Percentiles rank a stretch among this genome's conserved stretches.
These are phyloP conservation scores for Callitettix versicolor DNA, from an alignment of 1,140 invertebrate species.

Conservation along the genomic window DNA sequence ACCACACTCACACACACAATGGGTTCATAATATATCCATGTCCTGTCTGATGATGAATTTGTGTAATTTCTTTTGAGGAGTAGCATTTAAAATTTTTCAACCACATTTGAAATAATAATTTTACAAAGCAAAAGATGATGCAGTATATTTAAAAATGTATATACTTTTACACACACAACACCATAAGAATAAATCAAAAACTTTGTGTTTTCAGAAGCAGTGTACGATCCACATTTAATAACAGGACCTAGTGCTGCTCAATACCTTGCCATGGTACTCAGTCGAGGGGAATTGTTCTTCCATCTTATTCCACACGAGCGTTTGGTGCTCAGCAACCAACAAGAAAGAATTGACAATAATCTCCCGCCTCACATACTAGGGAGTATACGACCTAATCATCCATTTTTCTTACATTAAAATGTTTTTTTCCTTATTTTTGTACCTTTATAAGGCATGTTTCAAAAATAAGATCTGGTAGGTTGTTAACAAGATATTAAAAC, in stretches of 20 bases:
- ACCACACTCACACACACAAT: no score
- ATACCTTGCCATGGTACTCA: conserved; percentile 27
- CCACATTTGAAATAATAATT: no score
- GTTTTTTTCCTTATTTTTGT: background rate
- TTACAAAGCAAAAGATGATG: no score
- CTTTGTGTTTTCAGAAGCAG: background rate
- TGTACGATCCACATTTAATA: conserved; percentile 5
- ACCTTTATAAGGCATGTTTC: no score
- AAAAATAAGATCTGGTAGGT: no score
- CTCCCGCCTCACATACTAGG: conserved; percentile 42
- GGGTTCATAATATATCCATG: no score
- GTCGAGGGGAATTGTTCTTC: conserved; percentile 45
- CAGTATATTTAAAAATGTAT: no score
- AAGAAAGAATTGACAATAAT: conserved; percentile 42
- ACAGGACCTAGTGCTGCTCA: conserved; percentile 2
- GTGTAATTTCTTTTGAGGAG: no score
- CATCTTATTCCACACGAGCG: conserved; percentile 49
- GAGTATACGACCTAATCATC: conserved; percentile 44
- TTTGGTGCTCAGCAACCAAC: conserved; percentile 45
- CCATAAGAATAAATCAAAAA: background rate
- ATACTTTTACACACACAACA: no score
- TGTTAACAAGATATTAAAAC: no score
- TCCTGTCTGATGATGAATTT: no score
- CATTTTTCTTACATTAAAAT: conserved; percentile 33
- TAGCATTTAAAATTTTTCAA: no score